Evolutionary conservation across 2,797 vertebrate species (phyloP), one percentile per base, ranked within the genome.

Genomic region (Psittacula derbiana): DNA sequence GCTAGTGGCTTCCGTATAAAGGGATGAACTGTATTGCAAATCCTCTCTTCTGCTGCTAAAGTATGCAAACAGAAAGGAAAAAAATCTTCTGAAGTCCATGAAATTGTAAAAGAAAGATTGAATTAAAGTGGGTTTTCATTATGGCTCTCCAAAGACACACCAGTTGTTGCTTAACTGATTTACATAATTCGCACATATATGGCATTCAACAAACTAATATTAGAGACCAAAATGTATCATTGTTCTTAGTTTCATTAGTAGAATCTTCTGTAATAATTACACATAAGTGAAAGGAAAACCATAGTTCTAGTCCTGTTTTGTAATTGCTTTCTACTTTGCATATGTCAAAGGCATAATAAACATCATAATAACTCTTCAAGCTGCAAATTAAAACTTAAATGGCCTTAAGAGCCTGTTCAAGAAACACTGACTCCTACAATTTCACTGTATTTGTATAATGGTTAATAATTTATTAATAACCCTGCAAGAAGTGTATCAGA

Each of bases 11-110:
- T 61, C 74, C 78, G 19, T 40, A 21, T 2, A 20, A 40, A 58
- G 21, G 6, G 41, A 28, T n/a, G 41, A 65, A 2, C 7, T 33
- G 0, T 5, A 6, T 20, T 36, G 28, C 20, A 70, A 28, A 30
- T 11, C 2, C 3, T 72, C 7, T 30, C 9, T 43, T 30, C n/a
- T 79, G 36, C 31, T 50, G 24, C 75, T 62, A 3, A 52, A n/a
- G 27, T 8, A 12, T 28, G 18, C 6, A 8, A 25, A 12, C 24
- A 40, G 41, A 75, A 75, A 80, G n/a, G 33, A 49, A 75, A 18
- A 44, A n/a, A 11, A 2, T n/a, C 6, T 30, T 73, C 24, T 28
- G 52, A 40, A 52, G 28, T 16, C 33, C 33, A 52, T 40, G 43
- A 78, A 78, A 67, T 10, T 49, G 33, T 28, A 41, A 41, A 8